phyloP scores from a whole-genome alignment of 2,797 vertebrate species.

The Gallinago nigripennis region DNA sequence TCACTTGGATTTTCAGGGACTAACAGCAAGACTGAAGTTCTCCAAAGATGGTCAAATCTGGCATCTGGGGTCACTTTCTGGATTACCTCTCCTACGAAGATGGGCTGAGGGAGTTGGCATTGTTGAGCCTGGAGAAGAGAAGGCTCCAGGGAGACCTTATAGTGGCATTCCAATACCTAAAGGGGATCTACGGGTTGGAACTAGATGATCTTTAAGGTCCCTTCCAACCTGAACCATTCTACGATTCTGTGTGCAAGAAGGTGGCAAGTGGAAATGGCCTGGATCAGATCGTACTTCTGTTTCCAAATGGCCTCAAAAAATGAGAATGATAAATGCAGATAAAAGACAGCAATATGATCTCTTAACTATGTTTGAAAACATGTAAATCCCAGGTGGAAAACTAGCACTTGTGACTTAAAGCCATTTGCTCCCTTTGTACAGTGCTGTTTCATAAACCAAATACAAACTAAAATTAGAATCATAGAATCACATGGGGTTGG shows the following conservation, averaged over 20 bases:
- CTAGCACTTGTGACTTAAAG: background rate
- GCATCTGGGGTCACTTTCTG: background rate
- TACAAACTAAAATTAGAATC: background rate
- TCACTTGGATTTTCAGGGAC: accelerated
- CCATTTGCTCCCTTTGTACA: background rate
- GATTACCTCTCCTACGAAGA: background rate
- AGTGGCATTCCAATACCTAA: too few relatives aligned
- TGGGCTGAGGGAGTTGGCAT: background rate
- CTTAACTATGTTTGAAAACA: background rate
- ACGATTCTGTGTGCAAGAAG: background rate
- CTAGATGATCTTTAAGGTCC: background rate
- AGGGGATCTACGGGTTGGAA: background rate
- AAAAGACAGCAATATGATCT: background rate
- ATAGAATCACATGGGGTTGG: too few relatives aligned
- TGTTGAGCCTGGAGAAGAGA: background rate
- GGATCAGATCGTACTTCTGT: background rate
- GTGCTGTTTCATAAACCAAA: background rate
- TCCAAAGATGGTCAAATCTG: background rate
- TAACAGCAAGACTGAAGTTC: background rate
- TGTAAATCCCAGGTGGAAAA: background rate
- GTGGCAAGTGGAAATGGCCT: background rate
- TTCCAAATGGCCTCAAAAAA: background rate
- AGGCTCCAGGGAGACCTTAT: background rate
- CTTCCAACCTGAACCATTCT: background rate
- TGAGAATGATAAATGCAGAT: background rate